Conservation (phyloP, 1,140 invertebrate species). For the Drosophila novamexicana region DNA sequence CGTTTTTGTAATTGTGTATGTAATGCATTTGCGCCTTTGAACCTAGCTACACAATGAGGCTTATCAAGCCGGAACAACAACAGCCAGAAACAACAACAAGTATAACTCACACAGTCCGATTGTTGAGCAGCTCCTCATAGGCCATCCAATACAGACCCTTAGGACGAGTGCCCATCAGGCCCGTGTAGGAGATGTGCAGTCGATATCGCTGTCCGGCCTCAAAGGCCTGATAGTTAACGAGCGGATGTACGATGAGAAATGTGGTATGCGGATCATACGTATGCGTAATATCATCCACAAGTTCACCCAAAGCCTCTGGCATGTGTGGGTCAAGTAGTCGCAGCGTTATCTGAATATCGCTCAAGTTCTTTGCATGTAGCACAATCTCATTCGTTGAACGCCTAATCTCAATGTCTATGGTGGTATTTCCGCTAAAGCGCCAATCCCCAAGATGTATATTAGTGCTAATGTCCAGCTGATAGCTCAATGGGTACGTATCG, state of each 20-base stretch:
- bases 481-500: slow-evolving; percentile 86
- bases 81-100: slow-evolving; percentile 1
- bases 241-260: slow-evolving; percentile 71
- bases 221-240: slow-evolving; percentile 70
- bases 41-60: slow-evolving; percentile 5
- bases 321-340: slow-evolving; percentile 39
- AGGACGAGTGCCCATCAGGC: slow-evolving; percentile 69
- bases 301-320: slow-evolving; percentile 18
- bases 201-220: slow-evolving; percentile 70
- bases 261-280: slow-evolving; percentile 34
- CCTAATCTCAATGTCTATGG: slow-evolving; percentile 85
- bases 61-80: slow-evolving; percentile 39
- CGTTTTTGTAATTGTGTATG: not conserved
- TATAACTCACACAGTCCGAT: slow-evolving; percentile 66
- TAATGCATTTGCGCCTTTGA: slow-evolving; percentile 27
- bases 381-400: slow-evolving; percentile 84
- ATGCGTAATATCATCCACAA: slow-evolving; percentile 64
- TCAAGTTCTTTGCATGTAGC: slow-evolving; percentile 85
- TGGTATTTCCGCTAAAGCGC: slow-evolving; percentile 86
- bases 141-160: slow-evolving; percentile 88
- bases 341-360: slow-evolving; percentile 64
- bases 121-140: slow-evolving; percentile 79
- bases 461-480: slow-evolving; percentile 87
- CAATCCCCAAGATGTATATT: slow-evolving; percentile 85
- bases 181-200: slow-evolving; percentile 71